Percentiles rank a stretch among this genome's conserved stretches.
Evolutionary conservation across 2,797 vertebrate species (phyloP).

Genomic region (Adrianichthys oophorus): DNA sequence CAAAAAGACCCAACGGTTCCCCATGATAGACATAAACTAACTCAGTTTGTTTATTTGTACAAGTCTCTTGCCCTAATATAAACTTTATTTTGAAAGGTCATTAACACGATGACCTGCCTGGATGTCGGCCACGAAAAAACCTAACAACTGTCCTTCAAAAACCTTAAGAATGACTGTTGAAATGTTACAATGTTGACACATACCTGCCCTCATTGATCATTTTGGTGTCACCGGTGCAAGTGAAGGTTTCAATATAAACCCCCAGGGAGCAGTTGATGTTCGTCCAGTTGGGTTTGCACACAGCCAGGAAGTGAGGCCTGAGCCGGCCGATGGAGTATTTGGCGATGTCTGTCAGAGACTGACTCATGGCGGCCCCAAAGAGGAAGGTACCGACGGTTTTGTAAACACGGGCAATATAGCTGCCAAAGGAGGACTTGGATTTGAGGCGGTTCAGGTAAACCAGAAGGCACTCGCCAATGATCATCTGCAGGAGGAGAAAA

Average conservation of each 20-base stretch:
- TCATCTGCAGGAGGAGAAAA: conserved; percentile 79
- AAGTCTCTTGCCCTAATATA: no score
- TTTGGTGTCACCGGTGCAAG: conserved; percentile 80
- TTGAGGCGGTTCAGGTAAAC: conserved; percentile 87
- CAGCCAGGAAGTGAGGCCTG: conserved; percentile 91
- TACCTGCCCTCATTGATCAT: conserved; percentile 89
- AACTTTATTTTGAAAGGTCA: no score
- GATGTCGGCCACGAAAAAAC: no score
- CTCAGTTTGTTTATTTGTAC: no score
- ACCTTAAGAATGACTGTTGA: background rate
- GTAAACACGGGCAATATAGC: conserved; percentile 88
- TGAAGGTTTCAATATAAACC: conserved; percentile 85
- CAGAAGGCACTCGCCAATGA: conserved; percentile 88
- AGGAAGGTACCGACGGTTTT: conserved; percentile 93
- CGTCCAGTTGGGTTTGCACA: conserved; percentile 84
- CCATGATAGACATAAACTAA: no score
- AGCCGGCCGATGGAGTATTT: conserved; percentile 97
- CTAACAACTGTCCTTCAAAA: background rate
- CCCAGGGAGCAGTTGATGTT: conserved; percentile 68
- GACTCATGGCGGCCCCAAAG: conserved; percentile 95
- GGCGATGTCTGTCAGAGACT: conserved; percentile 96
- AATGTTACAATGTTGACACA: conserved; percentile 1
- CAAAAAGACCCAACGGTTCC: no score
- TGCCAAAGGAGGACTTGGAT: conserved; percentile 88
- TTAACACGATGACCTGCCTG: no score